Evolutionary conservation across 1,140 invertebrate genomes (phyloP).

Genomic region (Leptopilina boulardi): DNA sequence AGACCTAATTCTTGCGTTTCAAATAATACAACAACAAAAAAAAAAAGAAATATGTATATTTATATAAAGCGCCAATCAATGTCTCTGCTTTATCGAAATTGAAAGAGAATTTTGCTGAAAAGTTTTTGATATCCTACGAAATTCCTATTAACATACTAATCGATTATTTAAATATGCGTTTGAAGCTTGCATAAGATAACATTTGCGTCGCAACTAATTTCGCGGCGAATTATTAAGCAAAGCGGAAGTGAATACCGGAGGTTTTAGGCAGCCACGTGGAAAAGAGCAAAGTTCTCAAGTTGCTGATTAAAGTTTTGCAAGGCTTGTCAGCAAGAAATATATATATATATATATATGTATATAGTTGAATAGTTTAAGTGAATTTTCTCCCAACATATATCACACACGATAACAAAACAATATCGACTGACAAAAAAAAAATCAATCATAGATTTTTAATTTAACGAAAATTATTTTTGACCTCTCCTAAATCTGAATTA

Average conservation of each 20-base stretch:
- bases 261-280: constrained; percentile 18
- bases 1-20: too few species aligned
- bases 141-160: constrained; percentile 16
- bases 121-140: neutral
- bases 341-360: too few species aligned
- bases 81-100: neutral
- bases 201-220: constrained; percentile 18
- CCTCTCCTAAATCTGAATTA: too few species aligned
- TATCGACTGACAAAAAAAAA: too few species aligned
- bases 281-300: constrained; percentile 17
- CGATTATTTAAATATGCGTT: constrained; percentile 29
- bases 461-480: too few species aligned
- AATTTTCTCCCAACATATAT: too few species aligned
- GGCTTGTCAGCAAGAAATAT: neutral
- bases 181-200: neutral
- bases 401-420: too few species aligned
- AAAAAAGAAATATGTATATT: too few species aligned
- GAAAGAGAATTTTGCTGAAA: neutral
- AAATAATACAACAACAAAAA: too few species aligned
- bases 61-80: too few species aligned
- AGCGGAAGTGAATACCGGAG: constrained; percentile 8
- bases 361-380: constrained; percentile 3
- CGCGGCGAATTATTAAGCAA: constrained; percentile 1
- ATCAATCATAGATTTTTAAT: too few species aligned
- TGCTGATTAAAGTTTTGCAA: constrained; percentile 1